phyloP scores from a whole-genome alignment of 64 coral and sea anemone species.

The Exaiptasia diaphana region DNA sequence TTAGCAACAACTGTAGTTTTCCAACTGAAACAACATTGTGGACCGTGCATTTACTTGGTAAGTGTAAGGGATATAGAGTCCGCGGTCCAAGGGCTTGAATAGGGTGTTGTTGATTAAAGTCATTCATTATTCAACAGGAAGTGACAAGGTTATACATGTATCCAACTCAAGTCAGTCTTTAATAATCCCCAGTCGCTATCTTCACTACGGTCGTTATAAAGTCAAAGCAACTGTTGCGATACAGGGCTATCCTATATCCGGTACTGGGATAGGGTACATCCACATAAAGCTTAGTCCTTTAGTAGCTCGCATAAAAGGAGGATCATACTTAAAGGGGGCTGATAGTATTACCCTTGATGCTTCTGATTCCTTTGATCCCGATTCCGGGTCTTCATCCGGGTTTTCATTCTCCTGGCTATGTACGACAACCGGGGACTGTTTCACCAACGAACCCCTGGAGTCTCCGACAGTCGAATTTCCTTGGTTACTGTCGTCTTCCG shows the following conservation, averaged over 20 bases:
- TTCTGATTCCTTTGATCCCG: conserved; percentile 25
- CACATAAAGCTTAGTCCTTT: background rate
- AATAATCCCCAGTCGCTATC: background rate
- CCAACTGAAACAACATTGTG: background rate
- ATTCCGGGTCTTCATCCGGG: background rate
- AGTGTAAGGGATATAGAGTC: background rate
- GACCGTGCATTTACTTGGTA: background rate
- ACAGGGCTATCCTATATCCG: background rate
- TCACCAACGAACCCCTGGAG: background rate
- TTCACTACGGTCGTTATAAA: conserved; percentile 13
- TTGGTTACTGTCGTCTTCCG: background rate
- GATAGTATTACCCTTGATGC: conserved; percentile 33
- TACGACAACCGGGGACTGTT: background rate
- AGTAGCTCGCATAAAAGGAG: conserved; percentile 19
- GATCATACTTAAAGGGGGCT: background rate
- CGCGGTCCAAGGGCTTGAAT: background rate
- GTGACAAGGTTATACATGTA: background rate
- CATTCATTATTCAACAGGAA: too few species aligned
- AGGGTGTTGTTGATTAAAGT: background rate
- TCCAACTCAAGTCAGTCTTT: background rate
- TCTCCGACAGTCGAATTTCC: background rate
- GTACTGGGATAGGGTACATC: conserved; percentile 1
- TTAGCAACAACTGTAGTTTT: too few species aligned
- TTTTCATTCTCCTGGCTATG: conserved; percentile 34
- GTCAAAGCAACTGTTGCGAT: conserved; percentile 8